phyloP scores from a whole-genome alignment of 2,113 vertebrate species.

The Aptenodytes patagonicus region DNA sequence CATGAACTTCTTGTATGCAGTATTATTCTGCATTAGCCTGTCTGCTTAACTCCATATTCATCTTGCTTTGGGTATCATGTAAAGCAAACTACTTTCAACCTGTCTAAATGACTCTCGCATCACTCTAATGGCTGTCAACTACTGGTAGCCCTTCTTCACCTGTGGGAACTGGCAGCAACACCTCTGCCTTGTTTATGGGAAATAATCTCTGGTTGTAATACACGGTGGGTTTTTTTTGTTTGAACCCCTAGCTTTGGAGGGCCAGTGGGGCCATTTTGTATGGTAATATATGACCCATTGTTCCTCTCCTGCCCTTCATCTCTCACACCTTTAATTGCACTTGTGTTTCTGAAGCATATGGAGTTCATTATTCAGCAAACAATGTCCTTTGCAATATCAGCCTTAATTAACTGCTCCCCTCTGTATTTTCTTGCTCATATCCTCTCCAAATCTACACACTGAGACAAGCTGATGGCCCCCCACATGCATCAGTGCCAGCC shows the following conservation, averaged over 20 bases:
- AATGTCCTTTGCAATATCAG: constrained; percentile 71
- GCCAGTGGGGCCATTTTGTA: neutral
- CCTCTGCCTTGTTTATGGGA: neutral
- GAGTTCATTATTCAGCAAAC: constrained; percentile 78
- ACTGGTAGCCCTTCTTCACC: neutral
- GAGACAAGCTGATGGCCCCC: constrained; percentile 50
- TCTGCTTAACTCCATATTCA: neutral
- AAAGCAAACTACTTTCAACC: neutral
- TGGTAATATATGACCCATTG: neutral
- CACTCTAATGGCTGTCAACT: neutral
- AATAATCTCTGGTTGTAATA: neutral
- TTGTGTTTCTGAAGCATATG: constrained; percentile 54
- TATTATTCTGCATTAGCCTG: neutral
- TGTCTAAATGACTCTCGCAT: neutral
- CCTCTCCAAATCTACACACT: constrained; percentile 50
- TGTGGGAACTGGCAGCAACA: neutral
- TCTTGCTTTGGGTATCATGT: neutral
- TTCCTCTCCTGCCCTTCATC: constrained; percentile 15
- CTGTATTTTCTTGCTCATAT: constrained; percentile 65
- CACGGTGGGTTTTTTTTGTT: neutral
- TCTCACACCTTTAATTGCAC: constrained; percentile 67
- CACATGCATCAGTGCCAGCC: constrained; percentile 62
- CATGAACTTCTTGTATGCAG: neutral
- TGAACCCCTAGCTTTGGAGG: neutral
- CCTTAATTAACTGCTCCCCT: constrained; percentile 76